Evolutionary conservation across 1,140 invertebrate species (phyloP).

Genomic region (Kradibia gibbosae): DNA sequence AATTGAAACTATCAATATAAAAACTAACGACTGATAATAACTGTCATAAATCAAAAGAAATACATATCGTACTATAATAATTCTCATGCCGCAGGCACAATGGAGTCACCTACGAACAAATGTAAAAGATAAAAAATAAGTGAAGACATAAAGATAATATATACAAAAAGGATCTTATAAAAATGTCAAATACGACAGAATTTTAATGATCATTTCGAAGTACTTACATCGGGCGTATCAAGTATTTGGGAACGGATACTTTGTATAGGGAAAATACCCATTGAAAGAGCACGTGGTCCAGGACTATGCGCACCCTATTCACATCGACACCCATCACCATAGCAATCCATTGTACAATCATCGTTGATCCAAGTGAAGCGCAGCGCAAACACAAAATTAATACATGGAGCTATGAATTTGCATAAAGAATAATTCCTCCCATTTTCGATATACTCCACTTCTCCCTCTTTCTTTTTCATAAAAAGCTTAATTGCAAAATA

Average conservation of each 20-base stretch:
- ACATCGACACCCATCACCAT: conserved; percentile 58
- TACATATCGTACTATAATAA: conserved; percentile 17
- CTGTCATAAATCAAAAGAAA: conserved; percentile 19
- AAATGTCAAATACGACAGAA: neutral
- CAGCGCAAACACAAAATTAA: conserved; percentile 51
- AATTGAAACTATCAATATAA: neutral
- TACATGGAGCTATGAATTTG: conserved; percentile 45
- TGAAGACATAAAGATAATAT: neutral
- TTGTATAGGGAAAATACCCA: conserved; percentile 90
- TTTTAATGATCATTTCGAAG: conserved; percentile 35
- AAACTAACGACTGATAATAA: neutral
- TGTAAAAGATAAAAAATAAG: conserved; percentile 8
- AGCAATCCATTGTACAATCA: conserved; percentile 34
- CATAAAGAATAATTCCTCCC: neutral
- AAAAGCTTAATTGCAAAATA: too few species aligned
- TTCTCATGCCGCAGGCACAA: conserved; percentile 35
- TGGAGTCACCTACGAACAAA: conserved; percentile 41
- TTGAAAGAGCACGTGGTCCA: conserved; percentile 86
- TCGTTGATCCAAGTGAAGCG: conserved; percentile 53
- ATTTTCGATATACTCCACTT: neutral
- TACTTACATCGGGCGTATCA: conserved; percentile 90
- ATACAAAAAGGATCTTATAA: conserved; percentile 2
- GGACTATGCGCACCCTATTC: conserved; percentile 89
- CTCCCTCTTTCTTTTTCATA: neutral
- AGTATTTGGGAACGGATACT: conserved; percentile 88